Evolutionary conservation across 2,888 invertebrate genomes (phyloP).

Genomic region (Serrognathus titanus): DNA sequence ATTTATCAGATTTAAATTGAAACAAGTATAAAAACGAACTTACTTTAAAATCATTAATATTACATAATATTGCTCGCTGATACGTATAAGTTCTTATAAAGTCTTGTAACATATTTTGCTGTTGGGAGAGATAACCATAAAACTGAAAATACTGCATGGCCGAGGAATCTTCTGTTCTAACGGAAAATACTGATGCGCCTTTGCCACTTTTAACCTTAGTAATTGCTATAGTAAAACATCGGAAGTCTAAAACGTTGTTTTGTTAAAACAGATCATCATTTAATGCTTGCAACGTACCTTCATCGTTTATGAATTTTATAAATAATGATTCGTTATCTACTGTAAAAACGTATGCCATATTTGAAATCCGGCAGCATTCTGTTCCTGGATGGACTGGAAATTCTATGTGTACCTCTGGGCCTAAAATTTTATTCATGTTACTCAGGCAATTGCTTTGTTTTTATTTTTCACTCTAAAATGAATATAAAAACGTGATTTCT

Average conservation of each 20-base stretch:
- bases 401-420: slow-evolving; percentile 56
- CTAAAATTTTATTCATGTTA: slow-evolving; percentile 11
- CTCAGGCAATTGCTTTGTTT: not conserved
- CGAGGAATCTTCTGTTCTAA: slow-evolving; percentile 96
- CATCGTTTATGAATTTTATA: slow-evolving; percentile 65
- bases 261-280: not conserved
- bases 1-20: not conserved
- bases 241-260: slow-evolving; percentile 58
- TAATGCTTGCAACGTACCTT: slow-evolving; percentile 40
- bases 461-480: not conserved
- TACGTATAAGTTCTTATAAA: slow-evolving; percentile 98
- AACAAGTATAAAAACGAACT: slow-evolving; percentile 2
- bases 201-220: slow-evolving; percentile 70
- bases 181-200: slow-evolving; percentile 82
- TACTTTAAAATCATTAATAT: slow-evolving; percentile 81
- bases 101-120: slow-evolving; percentile 99
- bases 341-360: slow-evolving; percentile 67
- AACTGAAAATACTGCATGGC: slow-evolving; percentile 99
- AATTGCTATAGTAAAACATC: slow-evolving; percentile 71
- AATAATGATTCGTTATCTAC: slow-evolving; percentile 70
- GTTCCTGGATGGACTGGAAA: slow-evolving; percentile 67
- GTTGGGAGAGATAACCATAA: slow-evolving; percentile 97
- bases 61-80: slow-evolving; percentile 93
- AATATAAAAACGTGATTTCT: slow-evolving; percentile 1
- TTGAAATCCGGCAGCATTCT: slow-evolving; percentile 70